Base-by-base conservation (phyloP, 2,888 invertebrate genomes). In the Zygogramma bicolorata region DNA sequence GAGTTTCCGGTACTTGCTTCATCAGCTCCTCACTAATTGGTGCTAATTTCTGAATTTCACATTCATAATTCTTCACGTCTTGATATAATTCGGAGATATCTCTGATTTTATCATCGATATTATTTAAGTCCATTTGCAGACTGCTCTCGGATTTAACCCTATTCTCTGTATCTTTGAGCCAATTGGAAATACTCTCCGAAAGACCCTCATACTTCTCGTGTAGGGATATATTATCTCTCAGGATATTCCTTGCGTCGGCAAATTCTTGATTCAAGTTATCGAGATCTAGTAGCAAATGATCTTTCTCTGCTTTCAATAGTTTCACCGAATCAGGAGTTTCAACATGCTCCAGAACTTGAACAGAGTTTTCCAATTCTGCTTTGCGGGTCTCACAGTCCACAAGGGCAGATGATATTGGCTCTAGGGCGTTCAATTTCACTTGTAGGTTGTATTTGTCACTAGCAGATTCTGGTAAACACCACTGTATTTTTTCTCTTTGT, bases 401-500 rank as follows among this genome's bases (percentile, higher is more conserved):
- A 42, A 95, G 90, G 22, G 93, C 93, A 74, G 90, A 90, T 84
- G 93, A 91, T 1, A 95, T 93, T 75, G 96, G 96, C 70, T 89
- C 88, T 38, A 97, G 85, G 0, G 95, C 93, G 0, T 94, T 92
- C 81, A 94, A 90, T 87, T 98, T 98, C 0, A 97, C 95, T 88
- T 97, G 96, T 29, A 97, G 89, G 84, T 96, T 97, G 85, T 97
- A 97, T 85, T 94, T 94, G 83, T 98, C 97, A 82, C 95, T 96
- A 34, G 93, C 92, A 0, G 93, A 91, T 83, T 97, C 97, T 0
- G 96, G 95, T 82, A 93, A 91, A 85, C 97, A 98, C 97, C 97
- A 97, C 13, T 92, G 90, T 0, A 96, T 92, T 86, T 97, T 97
- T 83, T 98, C 97, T 75, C 93, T 93, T 77, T 95, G 92, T 1